Base-by-base conservation (phyloP, 1,140 invertebrate species). In the Heliothis subflexa region DNA sequence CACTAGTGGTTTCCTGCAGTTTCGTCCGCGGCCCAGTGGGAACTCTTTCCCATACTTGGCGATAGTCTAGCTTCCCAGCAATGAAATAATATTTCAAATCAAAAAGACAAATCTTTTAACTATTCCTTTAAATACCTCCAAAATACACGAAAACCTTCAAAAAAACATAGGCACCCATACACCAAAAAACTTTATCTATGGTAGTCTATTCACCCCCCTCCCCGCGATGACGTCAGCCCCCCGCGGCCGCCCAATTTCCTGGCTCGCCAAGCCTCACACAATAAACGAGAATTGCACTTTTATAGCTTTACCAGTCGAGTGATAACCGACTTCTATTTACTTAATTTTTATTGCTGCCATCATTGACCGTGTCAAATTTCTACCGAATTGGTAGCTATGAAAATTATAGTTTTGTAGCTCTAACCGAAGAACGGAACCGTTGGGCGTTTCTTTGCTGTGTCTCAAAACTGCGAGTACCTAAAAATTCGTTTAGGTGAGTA, bases 251-350 rank as follows among this genome's bases (percentile, higher is more conserved):
- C 78, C 78, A 80, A 80, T 80, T 82, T 80, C 79, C 71, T 77
- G 47, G 18, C 73, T 12, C 55, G 25, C 68, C 68, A 55, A 70
- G 66, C 47, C n/a, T 50, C 47, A 78, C 40, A 71, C 40, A 71
- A 71, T 81, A 81, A 82, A 80, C 47, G 59, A 55, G 70, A 85
- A 85, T 83, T 76, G 81, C 78, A 78, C 81, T 83, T 83, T 81
- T 83, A 85, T 85, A 78, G 79, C 59, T 71, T 78, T 76, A 80
- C 81, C 80, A 80, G 78, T 59, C 49, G 14, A 45, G 47, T 74
- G 72, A 45, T 28, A 49, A 28, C 55, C 57, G 13, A 50, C 40
- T 18, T 33, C 57, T 61, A 25, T 74, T 74, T 74, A 74, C 72
- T 74, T 74, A 74, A 61, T 49, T 74, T 74, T 74, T 74, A 74